phyloP scores from a whole-genome alignment of 2,113 vertebrate species.

The Oreotrochilus melanogaster region DNA sequence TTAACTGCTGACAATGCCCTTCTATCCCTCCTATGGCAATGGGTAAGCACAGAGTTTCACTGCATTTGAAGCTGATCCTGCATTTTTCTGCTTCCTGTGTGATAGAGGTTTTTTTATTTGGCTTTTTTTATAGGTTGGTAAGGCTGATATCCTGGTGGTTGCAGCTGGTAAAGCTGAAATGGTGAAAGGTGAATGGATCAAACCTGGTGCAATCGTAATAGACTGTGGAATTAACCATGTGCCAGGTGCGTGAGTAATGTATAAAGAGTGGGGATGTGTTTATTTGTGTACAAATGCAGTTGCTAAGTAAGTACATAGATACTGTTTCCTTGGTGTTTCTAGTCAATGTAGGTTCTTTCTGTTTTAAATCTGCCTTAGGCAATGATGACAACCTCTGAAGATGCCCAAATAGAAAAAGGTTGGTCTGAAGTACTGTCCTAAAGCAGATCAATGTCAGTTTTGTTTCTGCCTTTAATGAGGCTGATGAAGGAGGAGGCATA shows the following conservation, averaged over 20 bases:
- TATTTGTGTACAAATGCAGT: conserved; percentile 17
- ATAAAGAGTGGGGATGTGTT: background rate
- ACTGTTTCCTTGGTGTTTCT: conserved; percentile 35
- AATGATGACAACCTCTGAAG: background rate
- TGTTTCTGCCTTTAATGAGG: background rate
- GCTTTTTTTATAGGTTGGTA: conserved; percentile 76
- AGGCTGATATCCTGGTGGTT: conserved; percentile 95
- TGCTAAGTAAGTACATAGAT: conserved; percentile 44
- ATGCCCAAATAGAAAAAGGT: background rate
- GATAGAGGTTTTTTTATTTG: background rate
- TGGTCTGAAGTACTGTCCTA: background rate
- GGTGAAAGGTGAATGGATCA: conserved; percentile 97
- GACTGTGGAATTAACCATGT: conserved; percentile 98
- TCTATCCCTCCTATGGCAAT: background rate
- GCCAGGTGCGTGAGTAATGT: conserved; percentile 80
- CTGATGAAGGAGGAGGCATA: background rate
- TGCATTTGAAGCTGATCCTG: background rate
- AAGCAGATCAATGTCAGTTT: background rate
- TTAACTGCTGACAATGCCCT: background rate
- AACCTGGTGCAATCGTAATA: conserved; percentile 94
- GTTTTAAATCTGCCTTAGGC: background rate
- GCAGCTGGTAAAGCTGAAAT: conserved; percentile 94
- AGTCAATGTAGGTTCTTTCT: background rate
- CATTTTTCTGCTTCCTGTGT: background rate
- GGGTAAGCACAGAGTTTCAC: background rate